Conservation (phyloP, 2,797 vertebrate species). For the Squalus acanthias region DNA sequence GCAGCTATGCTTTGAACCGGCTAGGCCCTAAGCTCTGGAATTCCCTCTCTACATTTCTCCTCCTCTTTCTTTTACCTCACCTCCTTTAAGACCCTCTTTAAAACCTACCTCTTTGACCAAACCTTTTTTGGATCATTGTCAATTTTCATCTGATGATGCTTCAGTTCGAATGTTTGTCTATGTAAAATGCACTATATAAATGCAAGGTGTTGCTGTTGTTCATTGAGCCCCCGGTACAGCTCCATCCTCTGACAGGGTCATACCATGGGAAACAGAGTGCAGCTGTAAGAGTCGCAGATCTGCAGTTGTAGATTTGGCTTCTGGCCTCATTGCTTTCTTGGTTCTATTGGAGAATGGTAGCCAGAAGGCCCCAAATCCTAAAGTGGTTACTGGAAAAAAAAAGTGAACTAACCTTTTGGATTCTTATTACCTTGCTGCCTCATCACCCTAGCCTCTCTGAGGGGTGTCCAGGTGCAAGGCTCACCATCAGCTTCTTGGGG, state of each 20-base stretch:
- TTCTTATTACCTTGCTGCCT: neutral
- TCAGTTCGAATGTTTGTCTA: neutral
- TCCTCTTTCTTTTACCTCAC: neutral
- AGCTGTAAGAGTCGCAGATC: neutral
- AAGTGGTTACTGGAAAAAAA: neutral
- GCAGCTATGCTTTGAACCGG: neutral
- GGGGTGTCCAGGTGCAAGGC: neutral
- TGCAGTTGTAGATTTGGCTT: neutral
- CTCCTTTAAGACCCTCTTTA: neutral
- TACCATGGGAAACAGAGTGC: neutral
- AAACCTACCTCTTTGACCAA: neutral
- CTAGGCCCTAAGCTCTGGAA: neutral
- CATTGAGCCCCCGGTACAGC: neutral
- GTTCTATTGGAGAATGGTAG: neutral
- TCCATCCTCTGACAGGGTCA: neutral
- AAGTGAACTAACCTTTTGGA: neutral
- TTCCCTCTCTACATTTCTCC: neutral
- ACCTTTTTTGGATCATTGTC: neutral
- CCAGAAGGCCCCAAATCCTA: neutral
- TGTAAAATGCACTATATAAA: neutral
- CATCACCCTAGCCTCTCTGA: neutral
- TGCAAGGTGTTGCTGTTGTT: neutral
- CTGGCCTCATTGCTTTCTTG: neutral
- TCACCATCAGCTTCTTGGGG: neutral
- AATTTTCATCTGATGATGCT: neutral